Evolutionary conservation across 2,888 invertebrate species (phyloP).

Genomic region (Idaea dimidiata): DNA sequence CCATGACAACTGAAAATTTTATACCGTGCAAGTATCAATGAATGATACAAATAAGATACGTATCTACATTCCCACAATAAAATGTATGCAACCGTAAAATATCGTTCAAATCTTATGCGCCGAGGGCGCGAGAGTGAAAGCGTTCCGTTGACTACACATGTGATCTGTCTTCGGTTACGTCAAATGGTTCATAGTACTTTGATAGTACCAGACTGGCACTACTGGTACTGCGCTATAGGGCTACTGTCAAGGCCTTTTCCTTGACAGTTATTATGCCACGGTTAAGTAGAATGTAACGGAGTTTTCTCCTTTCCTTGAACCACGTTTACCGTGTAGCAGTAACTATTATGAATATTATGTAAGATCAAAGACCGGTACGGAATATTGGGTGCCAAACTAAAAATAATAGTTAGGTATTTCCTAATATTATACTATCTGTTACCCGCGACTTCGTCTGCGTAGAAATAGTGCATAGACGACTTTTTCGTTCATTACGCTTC

Average conservation of each 20-base stretch:
- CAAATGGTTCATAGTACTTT: conserved; percentile 38
- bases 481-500: no score
- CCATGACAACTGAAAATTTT: no score
- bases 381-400: no score
- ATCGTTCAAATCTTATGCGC: conserved; percentile 49
- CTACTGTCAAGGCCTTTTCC: conserved; percentile 16
- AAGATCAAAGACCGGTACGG: no score
- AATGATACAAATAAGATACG: background rate
- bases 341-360: background rate
- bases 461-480: no score
- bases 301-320: background rate
- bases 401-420: no score
- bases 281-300: conserved; percentile 3
- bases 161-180: conserved; percentile 51
- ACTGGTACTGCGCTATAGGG: conserved; percentile 15
- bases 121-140: conserved; percentile 78
- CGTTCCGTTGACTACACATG: conserved; percentile 67
- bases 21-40: no score
- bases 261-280: conserved; percentile 11
- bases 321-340: conserved; percentile 4
- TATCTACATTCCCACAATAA: background rate
- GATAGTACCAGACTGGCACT: no score
- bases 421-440: no score
- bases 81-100: conserved; percentile 48
- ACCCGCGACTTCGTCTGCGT: no score